Evolutionary conservation across 2,113 vertebrate genomes (phyloP), one percentile per base, ranked within the genome.

Genomic region (Zingel zingel): DNA sequence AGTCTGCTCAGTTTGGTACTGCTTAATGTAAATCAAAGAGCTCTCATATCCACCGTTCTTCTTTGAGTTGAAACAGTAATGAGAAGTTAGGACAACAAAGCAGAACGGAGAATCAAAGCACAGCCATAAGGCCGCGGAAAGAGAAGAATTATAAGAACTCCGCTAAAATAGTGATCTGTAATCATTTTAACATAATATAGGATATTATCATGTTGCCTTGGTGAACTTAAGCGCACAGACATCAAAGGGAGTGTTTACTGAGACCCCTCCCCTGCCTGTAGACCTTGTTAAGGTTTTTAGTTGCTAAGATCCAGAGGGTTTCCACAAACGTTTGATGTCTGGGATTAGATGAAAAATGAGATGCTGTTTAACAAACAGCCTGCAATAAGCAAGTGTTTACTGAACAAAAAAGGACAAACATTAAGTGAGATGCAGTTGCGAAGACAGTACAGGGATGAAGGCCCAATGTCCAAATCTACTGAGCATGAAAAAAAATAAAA

Each of bases 271-370:
- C 77, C 12, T 65, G 86, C 72, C 69, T 78, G 76, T 63, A 33
- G 77, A 90, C 90, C 90, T 90, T 86, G 87, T 90, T 91, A 86
- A 75, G 63, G 79, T 69, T 89, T 84, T 85, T 84, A 83, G 75
- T 61, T 66, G 47, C 63, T 25, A 11, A 59, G 75, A 88, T 79
- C 86, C 87, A 33, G 21, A 62, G 83, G 88, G 75, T 58, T 80
- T 90, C 78, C 71, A 69, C 45, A 71, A n/a, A 77, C 36, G 87
- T 92, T 93, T 94, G 91, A 92, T 89, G 90, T 91, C 62, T 74
- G 81, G 53, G 84, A 86, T 85, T 63, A 86, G 86, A 89, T 83
- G 82, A 77, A 82, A 89, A 91, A 91, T 63, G 75, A 84, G 66
- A 88, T 83, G 59, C 84, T 83, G 79, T 87, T 92, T 65, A 83